Evolutionary conservation across 2,888 invertebrate species (phyloP).

Genomic region (Trisateles emortualis): DNA sequence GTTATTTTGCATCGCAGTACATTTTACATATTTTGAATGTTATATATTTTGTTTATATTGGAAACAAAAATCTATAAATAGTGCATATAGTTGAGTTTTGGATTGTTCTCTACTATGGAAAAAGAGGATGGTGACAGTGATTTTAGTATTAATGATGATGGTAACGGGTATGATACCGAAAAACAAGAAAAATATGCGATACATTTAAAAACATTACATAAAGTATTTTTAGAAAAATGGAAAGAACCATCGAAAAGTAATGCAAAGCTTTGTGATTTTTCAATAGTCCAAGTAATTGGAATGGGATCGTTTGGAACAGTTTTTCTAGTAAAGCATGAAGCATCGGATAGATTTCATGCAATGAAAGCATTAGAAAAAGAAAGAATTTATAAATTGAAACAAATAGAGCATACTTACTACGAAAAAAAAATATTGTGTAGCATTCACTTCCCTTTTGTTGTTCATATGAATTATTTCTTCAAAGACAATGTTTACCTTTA

Average conservation of each 20-base stretch:
- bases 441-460: conserved; percentile 95
- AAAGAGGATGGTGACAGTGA: too few relatives aligned
- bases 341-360: conserved; percentile 89
- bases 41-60: too few relatives aligned
- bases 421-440: conserved; percentile 96
- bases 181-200: conserved; percentile 72
- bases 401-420: conserved; percentile 94
- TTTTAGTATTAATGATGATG: conserved; percentile 29
- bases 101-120: too few relatives aligned
- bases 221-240: conserved; percentile 78
- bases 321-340: conserved; percentile 88
- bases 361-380: conserved; percentile 96
- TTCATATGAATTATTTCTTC: conserved; percentile 93
- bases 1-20: too few relatives aligned
- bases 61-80: too few relatives aligned
- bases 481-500: conserved; percentile 95
- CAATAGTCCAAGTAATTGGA: conserved; percentile 91
- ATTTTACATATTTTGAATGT: too few relatives aligned
- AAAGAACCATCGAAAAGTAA: conserved; percentile 61
- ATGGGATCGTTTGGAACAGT: conserved; percentile 97
- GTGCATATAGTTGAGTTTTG: too few relatives aligned
- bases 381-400: conserved; percentile 94
- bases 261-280: conserved; percentile 88
- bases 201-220: conserved; percentile 69
- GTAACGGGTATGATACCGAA: conserved; percentile 59